A percentile compares a stretch with the other conserved stretches of the same genome.
These are phyloP conservation scores for Brachyalestes nurse DNA, from an alignment of 2,797 vertebrate species.

Conservation along the genomic window DNA sequence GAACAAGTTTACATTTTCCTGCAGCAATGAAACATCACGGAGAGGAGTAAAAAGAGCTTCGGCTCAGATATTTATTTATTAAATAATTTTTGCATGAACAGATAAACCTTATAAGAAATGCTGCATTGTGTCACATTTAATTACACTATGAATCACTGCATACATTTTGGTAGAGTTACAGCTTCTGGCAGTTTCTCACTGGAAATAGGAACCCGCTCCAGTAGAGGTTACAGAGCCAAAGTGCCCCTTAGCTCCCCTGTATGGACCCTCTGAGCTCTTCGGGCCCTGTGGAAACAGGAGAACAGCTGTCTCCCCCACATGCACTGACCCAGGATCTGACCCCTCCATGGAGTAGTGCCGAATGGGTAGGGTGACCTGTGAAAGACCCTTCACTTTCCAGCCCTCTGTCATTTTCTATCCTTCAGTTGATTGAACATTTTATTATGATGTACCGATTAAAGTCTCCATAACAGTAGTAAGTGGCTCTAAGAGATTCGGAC, in stretches of 20 bases:
- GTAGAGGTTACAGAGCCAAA: constrained; percentile 36
- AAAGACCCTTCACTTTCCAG: neutral
- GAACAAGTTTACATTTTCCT: constrained; percentile 22
- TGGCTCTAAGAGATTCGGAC: neutral
- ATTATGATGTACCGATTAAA: constrained; percentile 1
- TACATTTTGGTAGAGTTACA: constrained; percentile 10
- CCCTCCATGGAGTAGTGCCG: constrained; percentile 27
- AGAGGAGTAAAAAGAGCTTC: neutral
- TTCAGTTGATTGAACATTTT: neutral
- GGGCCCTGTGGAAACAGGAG: constrained; percentile 14
- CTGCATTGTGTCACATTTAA: neutral
- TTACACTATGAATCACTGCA: neutral
- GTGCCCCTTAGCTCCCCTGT: constrained; percentile 31
- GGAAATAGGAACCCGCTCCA: constrained; percentile 30
- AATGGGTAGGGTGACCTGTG: constrained; percentile 22
- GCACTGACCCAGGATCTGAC: constrained; percentile 50
- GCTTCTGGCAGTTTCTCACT: constrained; percentile 28
- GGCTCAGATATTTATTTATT: neutral
- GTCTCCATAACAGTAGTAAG: constrained; percentile 1
- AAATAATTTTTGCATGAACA: neutral
- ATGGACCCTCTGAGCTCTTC: constrained; percentile 12
- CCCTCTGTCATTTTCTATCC: neutral
- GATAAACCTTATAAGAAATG: neutral
- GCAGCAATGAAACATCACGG: neutral
- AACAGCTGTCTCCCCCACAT: constrained; percentile 62